These are phyloP conservation scores for Noctua janthina DNA, from an alignment of 2,888 invertebrate genomes.

Conservation along the genomic window DNA sequence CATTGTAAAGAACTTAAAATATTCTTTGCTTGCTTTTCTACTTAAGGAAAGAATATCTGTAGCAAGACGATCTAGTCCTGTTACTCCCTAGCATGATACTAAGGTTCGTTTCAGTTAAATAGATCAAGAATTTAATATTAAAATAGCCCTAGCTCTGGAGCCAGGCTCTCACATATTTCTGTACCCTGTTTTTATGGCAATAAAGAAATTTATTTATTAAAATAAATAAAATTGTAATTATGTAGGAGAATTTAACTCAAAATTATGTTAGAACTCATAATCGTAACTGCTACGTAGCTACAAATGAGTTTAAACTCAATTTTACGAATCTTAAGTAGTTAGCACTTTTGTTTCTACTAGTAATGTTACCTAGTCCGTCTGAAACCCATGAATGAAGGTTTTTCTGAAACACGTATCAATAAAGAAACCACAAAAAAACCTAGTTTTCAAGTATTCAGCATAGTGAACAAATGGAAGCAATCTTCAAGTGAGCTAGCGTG, in stretches of 20 bases:
- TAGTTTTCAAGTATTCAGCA: conserved; percentile 32
- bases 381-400: background rate
- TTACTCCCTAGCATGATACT: background rate
- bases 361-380: background rate
- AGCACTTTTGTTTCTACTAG: background rate
- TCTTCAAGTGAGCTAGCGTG: conserved; percentile 68
- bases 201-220: no score
- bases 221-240: background rate
- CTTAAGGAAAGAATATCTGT: background rate
- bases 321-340: background rate
- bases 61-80: background rate
- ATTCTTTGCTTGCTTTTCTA: background rate
- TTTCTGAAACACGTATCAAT: background rate
- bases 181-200: no score
- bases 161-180: no score
- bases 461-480: conserved; percentile 23
- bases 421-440: conserved; percentile 15
- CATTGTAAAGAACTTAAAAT: background rate
- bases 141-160: no score
- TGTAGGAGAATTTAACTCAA: background rate
- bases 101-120: background rate
- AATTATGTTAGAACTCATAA: no score
- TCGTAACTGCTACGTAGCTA: background rate
- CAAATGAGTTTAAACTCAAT: background rate
- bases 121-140: background rate